Conservation (phyloP, 2,113 vertebrate species). For the Pleuronectes platessa region DNA sequence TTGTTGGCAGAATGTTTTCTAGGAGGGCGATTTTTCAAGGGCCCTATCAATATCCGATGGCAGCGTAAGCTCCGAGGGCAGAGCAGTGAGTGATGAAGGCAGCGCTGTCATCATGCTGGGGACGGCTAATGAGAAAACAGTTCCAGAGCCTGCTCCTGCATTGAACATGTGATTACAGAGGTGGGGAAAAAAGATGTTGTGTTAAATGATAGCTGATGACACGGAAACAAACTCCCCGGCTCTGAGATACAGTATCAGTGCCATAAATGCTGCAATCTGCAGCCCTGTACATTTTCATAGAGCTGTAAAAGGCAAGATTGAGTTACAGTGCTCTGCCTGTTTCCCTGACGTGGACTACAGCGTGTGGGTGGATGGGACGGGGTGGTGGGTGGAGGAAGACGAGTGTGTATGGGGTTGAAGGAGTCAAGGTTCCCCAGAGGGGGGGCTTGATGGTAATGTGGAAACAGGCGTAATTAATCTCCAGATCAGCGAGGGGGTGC, state of each 20-base stretch:
- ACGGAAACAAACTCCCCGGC: constrained; percentile 31
- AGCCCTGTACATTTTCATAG: constrained; percentile 39
- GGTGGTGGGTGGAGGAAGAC: neutral
- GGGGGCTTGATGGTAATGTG: constrained; percentile 67
- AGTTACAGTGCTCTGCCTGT: constrained; percentile 49
- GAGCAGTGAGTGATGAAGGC: constrained; percentile 63
- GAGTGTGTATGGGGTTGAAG: neutral
- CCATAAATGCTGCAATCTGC: constrained; percentile 54
- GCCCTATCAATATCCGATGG: constrained; percentile 71
- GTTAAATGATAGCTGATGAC: constrained; percentile 37
- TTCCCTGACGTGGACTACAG: constrained; percentile 41
- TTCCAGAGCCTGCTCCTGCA: constrained; percentile 28
- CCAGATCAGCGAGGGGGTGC: constrained; percentile 62
- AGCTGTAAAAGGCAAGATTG: constrained; percentile 57
- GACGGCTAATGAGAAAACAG: constrained; percentile 56
- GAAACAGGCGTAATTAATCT: constrained; percentile 78
- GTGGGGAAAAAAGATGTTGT: constrained; percentile 26
- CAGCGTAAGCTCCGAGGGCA: constrained; percentile 60
- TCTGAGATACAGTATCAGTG: constrained; percentile 12
- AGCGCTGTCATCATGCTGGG: constrained; percentile 56
- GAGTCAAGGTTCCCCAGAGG: constrained; percentile 19
- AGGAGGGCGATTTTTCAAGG: constrained; percentile 70
- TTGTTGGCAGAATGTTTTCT: constrained; percentile 69
- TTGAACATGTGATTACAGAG: constrained; percentile 52
- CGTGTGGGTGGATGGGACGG: constrained; percentile 25